Evolutionary conservation across 2,888 invertebrate genomes (phyloP).

Genomic region (Meteorus cinctellus): DNA sequence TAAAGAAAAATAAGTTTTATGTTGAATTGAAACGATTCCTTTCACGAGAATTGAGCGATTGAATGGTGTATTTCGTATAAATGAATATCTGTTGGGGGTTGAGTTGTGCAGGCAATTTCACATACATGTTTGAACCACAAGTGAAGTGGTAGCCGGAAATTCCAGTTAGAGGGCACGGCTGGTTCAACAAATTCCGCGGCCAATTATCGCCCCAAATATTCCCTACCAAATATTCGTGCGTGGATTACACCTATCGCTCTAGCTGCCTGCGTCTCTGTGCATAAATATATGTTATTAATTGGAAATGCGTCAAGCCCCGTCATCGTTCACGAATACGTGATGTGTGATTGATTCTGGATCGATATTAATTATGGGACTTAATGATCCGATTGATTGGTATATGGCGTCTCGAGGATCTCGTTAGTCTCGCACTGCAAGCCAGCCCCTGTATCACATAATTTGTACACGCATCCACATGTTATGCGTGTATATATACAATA

Average conservation of each 20-base stretch:
- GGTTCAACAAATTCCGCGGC: conserved; percentile 49
- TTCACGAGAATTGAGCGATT: conserved; percentile 38
- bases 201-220: conserved; percentile 52
- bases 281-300: background rate
- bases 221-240: conserved; percentile 36
- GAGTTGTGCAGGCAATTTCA: background rate
- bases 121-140: conserved; percentile 15
- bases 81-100: background rate
- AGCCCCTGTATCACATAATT: background rate
- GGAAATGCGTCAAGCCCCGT: conserved; percentile 12
- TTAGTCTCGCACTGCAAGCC: conserved; percentile 60
- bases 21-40: conserved; percentile 26
- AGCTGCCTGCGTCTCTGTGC: background rate
- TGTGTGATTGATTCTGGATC: conserved; percentile 64
- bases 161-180: conserved; percentile 42
- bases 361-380: conserved; percentile 68
- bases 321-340: conserved; percentile 34
- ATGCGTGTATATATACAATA: background rate
- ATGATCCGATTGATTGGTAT: conserved; percentile 67
- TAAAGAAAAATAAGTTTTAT: conserved; percentile 8
- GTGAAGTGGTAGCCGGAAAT: conserved; percentile 39
- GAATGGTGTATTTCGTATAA: conserved; percentile 39
- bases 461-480: background rate
- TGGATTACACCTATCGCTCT: too few relatives aligned
- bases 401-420: conserved; percentile 67